Base-by-base conservation (phyloP, 2,888 invertebrate species). In the Oligia fasciuncula region DNA sequence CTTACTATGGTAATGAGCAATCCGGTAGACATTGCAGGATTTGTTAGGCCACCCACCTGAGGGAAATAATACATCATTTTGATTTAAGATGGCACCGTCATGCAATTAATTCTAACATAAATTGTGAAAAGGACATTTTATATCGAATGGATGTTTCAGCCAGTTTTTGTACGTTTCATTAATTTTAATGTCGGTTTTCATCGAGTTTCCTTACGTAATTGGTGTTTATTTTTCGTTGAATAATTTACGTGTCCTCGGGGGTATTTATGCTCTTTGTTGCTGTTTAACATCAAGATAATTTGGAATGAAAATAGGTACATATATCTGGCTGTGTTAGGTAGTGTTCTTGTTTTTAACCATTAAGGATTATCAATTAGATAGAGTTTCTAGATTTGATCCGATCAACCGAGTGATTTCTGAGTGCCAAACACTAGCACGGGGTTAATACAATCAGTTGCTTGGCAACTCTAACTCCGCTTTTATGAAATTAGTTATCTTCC, bases 1-100 rank as follows among this genome's bases (percentile, higher is more conserved):
- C 88, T 90, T 87, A 88, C 82, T 89, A 90, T 89, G 89, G 73
- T 87, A 90, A 90, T 90, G 84, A 84, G 86, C 46, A 66, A 71
- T 60, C 72, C 73, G 63, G 66, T 70, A 80, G 89, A 85, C 81
- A 73, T 68, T 66, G 73, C 79, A 69, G 84, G 70, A 85, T 87
- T 82, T 84, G 82, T 80, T 72, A 65, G 71, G 23, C 71, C 51
- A 68, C 71, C 76, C 80, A 87, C 86, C 87, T 88, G 89, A 76
- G 76, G 81, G 83, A 80, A 86, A 83, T 76, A 81, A 85, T 88
- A 88, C 71, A 84, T 89, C 86, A 90, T 89, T 82, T 84, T 89
- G 90, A 89, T 90, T 90, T 89, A 90, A 83, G 87, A 78, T 80
- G 83, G 80, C 79, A 68, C 29, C 35, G 65, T 46, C 73, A n/a